Evolutionary conservation across 2,888 invertebrate genomes (phyloP), one percentile per base, ranked within the genome.

Genomic region (Taphrorychus bicolor): DNA sequence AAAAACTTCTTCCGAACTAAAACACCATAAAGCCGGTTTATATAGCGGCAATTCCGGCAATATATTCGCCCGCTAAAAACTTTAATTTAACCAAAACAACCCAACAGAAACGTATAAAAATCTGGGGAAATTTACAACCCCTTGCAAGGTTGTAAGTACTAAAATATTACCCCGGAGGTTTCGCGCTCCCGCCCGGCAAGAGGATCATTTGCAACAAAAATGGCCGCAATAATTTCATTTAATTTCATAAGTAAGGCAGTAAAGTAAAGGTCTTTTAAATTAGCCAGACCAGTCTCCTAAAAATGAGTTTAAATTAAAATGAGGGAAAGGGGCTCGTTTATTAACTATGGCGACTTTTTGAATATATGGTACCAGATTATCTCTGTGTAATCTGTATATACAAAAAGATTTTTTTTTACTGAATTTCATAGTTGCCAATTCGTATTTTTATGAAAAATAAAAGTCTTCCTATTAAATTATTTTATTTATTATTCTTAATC

Each of bases 181-280:
- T 57, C 57, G 56, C 62, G 62, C 53, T 62, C 19, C 32, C 59
- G 68, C 62, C 53, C 18, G 63, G 59, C 19, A 59, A 56, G 18
- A 59, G 54, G 45, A 57, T 59, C 59, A 59, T 68, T 68, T 68
- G 63, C 63, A 63, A 63, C 68, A 63, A 68, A 68, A 68, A 68
- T 68, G 53, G 63, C 63, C 42, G 59, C 68, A 58, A 68, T 68
- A 68, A 63, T 59, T 68, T 59, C 24, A 23, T 58, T 63, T 63
- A 62, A 67, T 67, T 67, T 67, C 57, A 67, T 62, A 67, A 67
- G 58, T 62, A 57, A 42, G 52, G 48, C 48, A 41, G 52, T 67
- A 67, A 67, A 62, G 59, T 58, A 59, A 58, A 59, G 58, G 58
- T 67, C 67, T 62, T 17, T 59, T 67, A 67, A 67, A 67, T 53